These are phyloP conservation scores for Scytalopus superciliaris DNA, from an alignment of 2,113 vertebrate species.

Conservation along the genomic window DNA sequence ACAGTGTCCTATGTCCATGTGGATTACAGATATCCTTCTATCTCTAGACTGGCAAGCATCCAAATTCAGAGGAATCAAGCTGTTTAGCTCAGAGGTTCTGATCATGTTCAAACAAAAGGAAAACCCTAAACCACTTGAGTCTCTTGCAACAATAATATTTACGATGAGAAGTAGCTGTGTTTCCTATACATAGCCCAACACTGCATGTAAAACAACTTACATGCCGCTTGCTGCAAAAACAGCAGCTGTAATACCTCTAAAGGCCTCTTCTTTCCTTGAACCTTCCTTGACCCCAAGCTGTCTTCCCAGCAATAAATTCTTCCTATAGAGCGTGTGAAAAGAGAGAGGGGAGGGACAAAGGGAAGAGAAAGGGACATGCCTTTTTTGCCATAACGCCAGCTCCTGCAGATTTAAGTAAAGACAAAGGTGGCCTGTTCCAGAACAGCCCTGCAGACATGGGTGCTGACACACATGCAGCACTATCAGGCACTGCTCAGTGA, in stretches of 20 bases:
- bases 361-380: neutral
- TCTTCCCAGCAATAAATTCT: conserved; percentile 16
- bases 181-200: neutral
- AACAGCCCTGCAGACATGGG: fast-evolving
- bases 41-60: neutral
- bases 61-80: neutral
- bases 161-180: neutral
- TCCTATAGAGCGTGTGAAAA: neutral
- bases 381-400: neutral
- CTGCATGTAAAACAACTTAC: neutral
- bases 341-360: neutral
- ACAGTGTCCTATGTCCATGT: neutral
- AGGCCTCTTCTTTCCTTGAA: conserved; percentile 15
- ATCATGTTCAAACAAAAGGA: neutral
- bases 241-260: neutral
- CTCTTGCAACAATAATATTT: neutral
- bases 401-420: neutral
- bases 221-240: neutral
- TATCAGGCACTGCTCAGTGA: neutral
- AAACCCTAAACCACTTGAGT: neutral
- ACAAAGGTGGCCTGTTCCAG: neutral
- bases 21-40: neutral
- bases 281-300: conserved; percentile 15
- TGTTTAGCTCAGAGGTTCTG: neutral
- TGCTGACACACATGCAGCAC: neutral